These are phyloP conservation scores for Rhea americana DNA, from an alignment of 2,113 vertebrate genomes.

Conservation along the genomic window DNA sequence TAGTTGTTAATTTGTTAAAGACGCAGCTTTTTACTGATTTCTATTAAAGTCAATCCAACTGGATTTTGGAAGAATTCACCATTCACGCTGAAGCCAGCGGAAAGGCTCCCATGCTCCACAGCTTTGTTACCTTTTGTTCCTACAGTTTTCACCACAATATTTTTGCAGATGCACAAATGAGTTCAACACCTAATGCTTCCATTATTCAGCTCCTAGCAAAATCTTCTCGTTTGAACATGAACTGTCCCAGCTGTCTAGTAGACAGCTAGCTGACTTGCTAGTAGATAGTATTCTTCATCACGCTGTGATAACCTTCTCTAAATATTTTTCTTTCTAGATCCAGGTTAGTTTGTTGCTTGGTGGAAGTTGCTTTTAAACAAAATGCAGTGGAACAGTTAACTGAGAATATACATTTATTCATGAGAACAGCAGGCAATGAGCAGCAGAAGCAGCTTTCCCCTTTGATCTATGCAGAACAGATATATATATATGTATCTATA, in stretches of 20 bases:
- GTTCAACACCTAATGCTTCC: background rate
- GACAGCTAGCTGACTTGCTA: background rate
- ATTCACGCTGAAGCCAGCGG: background rate
- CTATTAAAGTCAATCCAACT: background rate
- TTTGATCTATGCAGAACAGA: conserved; percentile 39
- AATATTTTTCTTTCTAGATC: background rate
- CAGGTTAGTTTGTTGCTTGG: background rate
- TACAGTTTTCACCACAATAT: background rate
- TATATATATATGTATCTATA: background rate
- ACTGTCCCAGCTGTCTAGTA: background rate
- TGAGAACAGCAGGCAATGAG: conserved; percentile 38
- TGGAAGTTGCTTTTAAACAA: background rate
- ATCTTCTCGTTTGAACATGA: background rate
- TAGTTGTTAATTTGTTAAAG: background rate
- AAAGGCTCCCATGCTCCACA: background rate
- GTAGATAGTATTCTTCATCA: background rate
- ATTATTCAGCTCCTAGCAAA: background rate
- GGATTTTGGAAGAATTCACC: background rate
- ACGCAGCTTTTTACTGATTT: background rate
- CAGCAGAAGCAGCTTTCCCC: conserved; percentile 21
- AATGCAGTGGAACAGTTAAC: conserved; percentile 18
- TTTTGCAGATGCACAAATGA: background rate
- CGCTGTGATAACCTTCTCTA: background rate
- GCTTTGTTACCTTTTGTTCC: background rate
- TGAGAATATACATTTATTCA: background rate